A percentile compares a stretch with the other conserved stretches of the same genome.
phyloP scores from a whole-genome alignment of 2,888 invertebrate genomes.

The Eupsilia transversa region DNA sequence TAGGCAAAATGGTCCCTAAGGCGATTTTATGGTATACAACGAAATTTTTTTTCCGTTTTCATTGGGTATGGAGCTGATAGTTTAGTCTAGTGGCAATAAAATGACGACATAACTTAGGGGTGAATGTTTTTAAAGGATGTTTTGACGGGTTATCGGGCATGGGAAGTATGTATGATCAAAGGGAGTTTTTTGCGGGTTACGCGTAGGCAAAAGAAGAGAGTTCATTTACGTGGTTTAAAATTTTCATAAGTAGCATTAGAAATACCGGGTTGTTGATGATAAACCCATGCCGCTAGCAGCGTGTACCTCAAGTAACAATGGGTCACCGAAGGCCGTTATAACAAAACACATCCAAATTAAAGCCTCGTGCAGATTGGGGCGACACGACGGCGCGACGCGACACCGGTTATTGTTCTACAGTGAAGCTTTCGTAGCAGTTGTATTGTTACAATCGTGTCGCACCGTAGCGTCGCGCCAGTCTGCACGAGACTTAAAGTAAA shows the following conservation, averaged over 20 bases:
- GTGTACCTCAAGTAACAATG: not conserved
- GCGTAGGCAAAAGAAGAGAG: not conserved
- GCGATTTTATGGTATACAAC: conserved; percentile 70
- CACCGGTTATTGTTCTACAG: too few species aligned
- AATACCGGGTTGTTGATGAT: not conserved
- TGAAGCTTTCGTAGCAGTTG: too few species aligned
- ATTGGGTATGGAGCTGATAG: conserved; percentile 57
- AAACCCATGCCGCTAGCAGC: not conserved
- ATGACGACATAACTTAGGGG: conserved; percentile 38
- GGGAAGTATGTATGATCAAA: conserved; percentile 28
- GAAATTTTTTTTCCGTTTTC: conserved; percentile 66
- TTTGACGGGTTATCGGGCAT: conserved; percentile 44
- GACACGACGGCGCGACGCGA: too few species aligned
- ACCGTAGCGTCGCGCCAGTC: too few species aligned
- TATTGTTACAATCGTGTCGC: too few species aligned
- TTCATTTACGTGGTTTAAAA: not conserved
- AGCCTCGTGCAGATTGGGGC: too few species aligned
- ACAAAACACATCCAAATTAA: too few species aligned
- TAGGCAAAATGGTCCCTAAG: conserved; percentile 67
- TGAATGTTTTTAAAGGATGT: conserved; percentile 58
- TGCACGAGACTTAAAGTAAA: too few species aligned
- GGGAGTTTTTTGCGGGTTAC: conserved; percentile 13
- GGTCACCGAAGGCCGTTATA: not conserved
- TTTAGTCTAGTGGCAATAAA: conserved; percentile 51
- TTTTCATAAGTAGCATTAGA: not conserved